These are phyloP conservation scores for Diadumene lineata DNA, from an alignment of 92 coral and sea anemone species.

Conservation along the genomic window DNA sequence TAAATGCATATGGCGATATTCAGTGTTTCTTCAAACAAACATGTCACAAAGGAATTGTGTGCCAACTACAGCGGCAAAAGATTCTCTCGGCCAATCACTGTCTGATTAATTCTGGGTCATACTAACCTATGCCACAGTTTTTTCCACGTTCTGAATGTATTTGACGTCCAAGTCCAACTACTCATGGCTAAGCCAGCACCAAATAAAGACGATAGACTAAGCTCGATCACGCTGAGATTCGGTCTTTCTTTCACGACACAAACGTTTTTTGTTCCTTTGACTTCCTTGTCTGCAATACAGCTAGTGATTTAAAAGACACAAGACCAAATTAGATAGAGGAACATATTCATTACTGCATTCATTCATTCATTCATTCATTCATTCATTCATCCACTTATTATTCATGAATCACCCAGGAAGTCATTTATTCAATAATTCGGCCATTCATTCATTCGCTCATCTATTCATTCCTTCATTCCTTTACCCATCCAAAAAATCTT, in stretches of 20 bases:
- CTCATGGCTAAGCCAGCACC: constrained; percentile 99
- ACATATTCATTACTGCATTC: neutral
- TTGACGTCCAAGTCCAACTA: constrained; percentile 99
- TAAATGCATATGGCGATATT: too few species aligned
- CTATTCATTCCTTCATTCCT: too few species aligned
- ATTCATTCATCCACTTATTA: too few species aligned
- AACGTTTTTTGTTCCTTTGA: constrained; percentile 45
- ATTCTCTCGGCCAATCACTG: too few species aligned
- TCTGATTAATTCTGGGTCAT: neutral
- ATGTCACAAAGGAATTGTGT: too few species aligned
- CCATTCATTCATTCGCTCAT: too few species aligned
- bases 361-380: too few species aligned
- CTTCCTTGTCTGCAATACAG: constrained; percentile 84
- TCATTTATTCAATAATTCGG: too few species aligned
- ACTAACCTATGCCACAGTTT: constrained; percentile 91
- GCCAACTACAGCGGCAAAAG: too few species aligned
- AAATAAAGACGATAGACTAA: constrained; percentile 87
- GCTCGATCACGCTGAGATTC: constrained; percentile 78
- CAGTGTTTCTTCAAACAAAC: too few species aligned
- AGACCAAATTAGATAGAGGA: neutral
- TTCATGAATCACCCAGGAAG: too few species aligned
- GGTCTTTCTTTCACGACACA: constrained; percentile 78
- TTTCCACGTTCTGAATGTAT: constrained; percentile 90
- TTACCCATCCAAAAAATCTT: too few species aligned
- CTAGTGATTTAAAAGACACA: constrained; percentile 30